Base-by-base conservation (phyloP, 2,113 vertebrate genomes). In the Sarotherodon lohbergeri region DNA sequence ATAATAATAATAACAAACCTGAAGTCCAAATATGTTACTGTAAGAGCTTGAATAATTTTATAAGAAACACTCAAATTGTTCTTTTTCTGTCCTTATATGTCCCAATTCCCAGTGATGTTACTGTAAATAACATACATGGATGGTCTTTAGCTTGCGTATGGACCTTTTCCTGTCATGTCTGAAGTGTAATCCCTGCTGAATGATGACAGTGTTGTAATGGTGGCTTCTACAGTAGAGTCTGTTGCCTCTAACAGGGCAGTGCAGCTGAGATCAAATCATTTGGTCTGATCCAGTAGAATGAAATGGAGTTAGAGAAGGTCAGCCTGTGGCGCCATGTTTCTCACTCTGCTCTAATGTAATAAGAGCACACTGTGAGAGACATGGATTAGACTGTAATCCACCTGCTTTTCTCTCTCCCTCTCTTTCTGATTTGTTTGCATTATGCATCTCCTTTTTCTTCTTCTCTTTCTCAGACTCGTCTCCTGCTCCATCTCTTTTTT, bases 251-350 rank as follows among this genome's bases (percentile, higher is more conserved):
- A 85, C 39, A 9, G 76, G 81, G 68, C 86, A 43, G 29, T 54
- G 7, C 29, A 16, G 78, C 84, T 81, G 71, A 84, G 54, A 91
- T 93, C 87, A 85, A 90, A 93, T 94, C 54, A 93, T 91, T 92
- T 84, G 89, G 54, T 87, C 76, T 93, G 88, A 94, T 91, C 86
- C 86, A 85, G 86, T 24, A 24, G 81, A 92, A 93, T 89, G 86
- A 91, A 93, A 88, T 90, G 41, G 88, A 89, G 93, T 93, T 92
- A 92, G 86, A 91, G 91, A 93, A 91, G 93, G 95, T 94, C 93
- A 93, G 76, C 24, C 73, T 9, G 32, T 81, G 82, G 86, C 7
- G 7, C 88, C 56, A 61, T 85, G 71, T 86, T 89, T 86, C 88
- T 91, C 90, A 88, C 73, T 88, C 79, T 36, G 43, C 71, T 66